Evolutionary conservation across 2,113 vertebrate species (phyloP), one percentile per base, ranked within the genome.

Genomic region (Maccullochella peelii): DNA sequence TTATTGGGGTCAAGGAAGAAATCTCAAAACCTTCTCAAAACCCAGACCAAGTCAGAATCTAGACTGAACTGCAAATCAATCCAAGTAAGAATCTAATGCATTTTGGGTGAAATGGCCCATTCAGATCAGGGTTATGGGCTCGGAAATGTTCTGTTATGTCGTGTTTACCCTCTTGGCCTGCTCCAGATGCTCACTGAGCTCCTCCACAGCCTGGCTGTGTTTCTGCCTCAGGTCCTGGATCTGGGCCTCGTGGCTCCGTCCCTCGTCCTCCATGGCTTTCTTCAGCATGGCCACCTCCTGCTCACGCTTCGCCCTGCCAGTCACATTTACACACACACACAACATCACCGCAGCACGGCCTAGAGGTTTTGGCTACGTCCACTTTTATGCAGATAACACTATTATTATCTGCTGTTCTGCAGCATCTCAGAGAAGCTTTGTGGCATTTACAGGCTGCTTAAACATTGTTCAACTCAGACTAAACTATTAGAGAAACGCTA

Each of bases 181-280:
- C 85, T 99, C 98, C 84, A 99, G 95, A 91, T 98, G 97, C 82
- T 99, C 97, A 0, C 84, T 95, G 63, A 99, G 95, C 79, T 98
- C 97, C 83, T 99, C 97, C 88, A 97, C 94, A 0, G 89, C 95
- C 89, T 99, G 98, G 0, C 94, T 89, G 84, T 99, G 97, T 76
- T 97, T 99, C 93, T 97, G 97, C 74, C 97, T 93, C 95, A 99
- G 96, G 33, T 99, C 98, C 86, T 99, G 97, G 50, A 99, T 91
- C 79, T 98, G 98, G 4, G 96, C 95, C 86, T 99, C 97, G 0
- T 98, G 97, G 76, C 91, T 94, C 4, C 97, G 94, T 0, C 96
- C 96, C 92, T 99, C 98, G 12, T 99, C 98, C 3, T 99, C 98
- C 89, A 99, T 94, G 16, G 96, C 93, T 82, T 88, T 97, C 94